Evolutionary conservation across 2,888 invertebrate species (phyloP).

Genomic region (Vannuccia rotundouncinata): DNA sequence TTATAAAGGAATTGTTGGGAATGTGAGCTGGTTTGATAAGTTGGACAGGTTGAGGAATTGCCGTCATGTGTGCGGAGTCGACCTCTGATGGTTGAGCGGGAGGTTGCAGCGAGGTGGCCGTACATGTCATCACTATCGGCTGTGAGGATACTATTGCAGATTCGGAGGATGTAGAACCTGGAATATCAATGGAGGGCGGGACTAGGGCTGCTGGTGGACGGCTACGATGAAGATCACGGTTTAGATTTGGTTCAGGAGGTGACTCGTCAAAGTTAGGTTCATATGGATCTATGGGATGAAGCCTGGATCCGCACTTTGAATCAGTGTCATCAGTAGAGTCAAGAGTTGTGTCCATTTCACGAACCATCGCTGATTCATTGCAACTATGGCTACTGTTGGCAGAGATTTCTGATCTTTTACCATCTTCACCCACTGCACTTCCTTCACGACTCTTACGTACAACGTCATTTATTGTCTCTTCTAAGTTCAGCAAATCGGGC

Average conservation of each 20-base stretch:
- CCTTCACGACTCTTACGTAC: constrained; percentile 20
- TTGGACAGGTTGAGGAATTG: not conserved
- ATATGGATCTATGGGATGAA: constrained; percentile 33
- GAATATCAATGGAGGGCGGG: not conserved
- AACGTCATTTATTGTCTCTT: constrained; percentile 33
- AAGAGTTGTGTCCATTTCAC: not conserved
- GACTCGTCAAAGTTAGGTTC: constrained; percentile 39
- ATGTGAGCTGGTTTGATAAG: not conserved
- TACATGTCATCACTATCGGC: not conserved
- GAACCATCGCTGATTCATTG: not conserved
- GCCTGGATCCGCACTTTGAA: not conserved
- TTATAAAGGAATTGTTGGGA: not conserved
- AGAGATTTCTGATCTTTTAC: not conserved
- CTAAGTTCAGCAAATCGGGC: not conserved
- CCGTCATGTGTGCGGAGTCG: not conserved
- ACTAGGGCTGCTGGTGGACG: constrained; percentile 3
- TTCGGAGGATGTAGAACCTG: not conserved
- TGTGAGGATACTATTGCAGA: not conserved
- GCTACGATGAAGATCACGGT: not conserved
- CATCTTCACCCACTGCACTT: constrained; percentile 3
- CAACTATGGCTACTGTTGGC: constrained; percentile 7
- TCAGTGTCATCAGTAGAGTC: not conserved
- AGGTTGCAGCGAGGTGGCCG: not conserved
- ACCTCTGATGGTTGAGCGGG: not conserved
- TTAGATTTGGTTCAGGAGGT: constrained; percentile 9